Evolutionary conservation across 2,797 vertebrate genomes (phyloP), one percentile per base, ranked within the genome.

Genomic region (Cryptoblepharus egeriae): DNA sequence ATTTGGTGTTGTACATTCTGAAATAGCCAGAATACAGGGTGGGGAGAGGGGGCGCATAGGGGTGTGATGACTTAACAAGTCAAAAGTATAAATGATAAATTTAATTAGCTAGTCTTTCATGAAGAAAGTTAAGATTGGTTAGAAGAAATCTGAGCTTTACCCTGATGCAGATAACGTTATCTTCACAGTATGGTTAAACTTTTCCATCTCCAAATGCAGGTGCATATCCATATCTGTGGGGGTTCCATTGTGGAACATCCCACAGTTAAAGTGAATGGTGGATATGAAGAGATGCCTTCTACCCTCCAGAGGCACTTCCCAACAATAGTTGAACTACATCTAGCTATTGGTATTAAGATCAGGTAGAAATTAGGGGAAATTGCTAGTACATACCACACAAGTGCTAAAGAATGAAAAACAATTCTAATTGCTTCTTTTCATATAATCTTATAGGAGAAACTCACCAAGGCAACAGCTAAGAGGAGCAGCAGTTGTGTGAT

Each of bases 391-490:
- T 58, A 58, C 3, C 37, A 22, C 39, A 49, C 13, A 2, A 24
- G 20, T 5, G 9, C 4, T 55, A 7, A 37, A 77, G 22, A 42
- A 49, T 24, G 10, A 28, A 1, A 20, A 67, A 67, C 16, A 18
- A 35, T 67, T 67, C 35, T 20, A 77, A 88, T 78, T 20, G 58
- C 4, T 2, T 84, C 74, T 32, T 7, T 20, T 15, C 9, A 35
- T 37, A 26, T 28, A 32, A 18, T 42, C 39, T 57, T 49, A 2
- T 61, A 68, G 37, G 7, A 79, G 30, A 32, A 83, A 88, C 95
- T 94, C 91, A 99, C 98, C 97, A 91, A 58, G 35, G 93, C 85
- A 72, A 94, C 80, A 3, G 84, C 88, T 75, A 95, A 94, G 74
- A 97, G 87, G 72, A 96, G 80, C 12, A 97, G n/a, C 71, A 97